Evolutionary conservation across 2,797 vertebrate genomes (phyloP).

Genomic region (Danio jaintianensis): DNA sequence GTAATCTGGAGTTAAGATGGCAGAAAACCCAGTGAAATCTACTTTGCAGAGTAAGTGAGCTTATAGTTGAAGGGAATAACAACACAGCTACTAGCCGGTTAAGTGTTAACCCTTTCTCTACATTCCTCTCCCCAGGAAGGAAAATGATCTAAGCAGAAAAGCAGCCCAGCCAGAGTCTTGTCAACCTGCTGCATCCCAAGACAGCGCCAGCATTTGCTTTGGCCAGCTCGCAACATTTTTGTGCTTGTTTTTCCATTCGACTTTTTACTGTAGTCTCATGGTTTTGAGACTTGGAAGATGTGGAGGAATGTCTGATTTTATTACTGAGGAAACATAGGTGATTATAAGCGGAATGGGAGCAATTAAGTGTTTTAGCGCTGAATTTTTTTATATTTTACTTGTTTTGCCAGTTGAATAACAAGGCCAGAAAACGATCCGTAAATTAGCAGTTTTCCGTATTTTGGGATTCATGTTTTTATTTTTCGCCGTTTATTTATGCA

Average conservation of each 20-base stretch:
- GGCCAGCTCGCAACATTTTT: constrained; percentile 77
- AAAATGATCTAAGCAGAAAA: constrained; percentile 73
- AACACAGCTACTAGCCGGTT: background rate
- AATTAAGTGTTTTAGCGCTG: constrained; percentile 45
- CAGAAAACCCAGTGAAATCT: no score
- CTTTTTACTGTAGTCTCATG: constrained; percentile 74
- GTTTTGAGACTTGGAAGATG: constrained; percentile 76
- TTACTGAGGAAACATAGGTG: constrained; percentile 66
- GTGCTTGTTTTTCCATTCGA: constrained; percentile 82
- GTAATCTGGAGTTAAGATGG: no score
- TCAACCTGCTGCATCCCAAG: constrained; percentile 41
- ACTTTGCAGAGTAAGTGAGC: no score
- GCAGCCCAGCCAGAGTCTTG: constrained; percentile 80
- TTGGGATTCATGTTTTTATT: no score
- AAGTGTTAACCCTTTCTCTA: constrained; percentile 5
- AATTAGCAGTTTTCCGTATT: no score
- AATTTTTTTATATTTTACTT: constrained; percentile 8
- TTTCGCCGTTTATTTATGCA: no score
- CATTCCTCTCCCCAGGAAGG: background rate
- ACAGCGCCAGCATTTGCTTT: constrained; percentile 82
- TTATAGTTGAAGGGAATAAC: no score
- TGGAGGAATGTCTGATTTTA: constrained; percentile 68
- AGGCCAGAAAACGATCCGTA: no score
- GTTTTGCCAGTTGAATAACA: no score
- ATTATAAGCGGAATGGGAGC: constrained; percentile 66